Evolutionary conservation across 2,113 vertebrate species (phyloP).

Genomic region (Scytalopus superciliaris): DNA sequence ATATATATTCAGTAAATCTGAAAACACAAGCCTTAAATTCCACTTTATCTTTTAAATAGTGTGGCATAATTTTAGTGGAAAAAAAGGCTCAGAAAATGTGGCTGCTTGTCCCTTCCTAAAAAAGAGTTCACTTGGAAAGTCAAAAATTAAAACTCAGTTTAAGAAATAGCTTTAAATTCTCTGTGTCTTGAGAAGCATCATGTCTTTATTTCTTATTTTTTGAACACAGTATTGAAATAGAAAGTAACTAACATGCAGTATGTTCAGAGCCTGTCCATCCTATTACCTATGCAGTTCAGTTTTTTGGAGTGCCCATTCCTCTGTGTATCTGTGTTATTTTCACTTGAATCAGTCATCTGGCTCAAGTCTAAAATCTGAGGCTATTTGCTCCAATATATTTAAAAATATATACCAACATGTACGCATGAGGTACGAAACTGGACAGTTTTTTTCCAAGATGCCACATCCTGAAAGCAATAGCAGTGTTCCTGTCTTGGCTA

Average conservation of each 20-base stretch:
- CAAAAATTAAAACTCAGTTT: neutral
- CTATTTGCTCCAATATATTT: neutral
- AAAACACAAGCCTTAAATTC: neutral
- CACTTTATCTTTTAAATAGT: neutral
- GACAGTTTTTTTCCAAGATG: neutral
- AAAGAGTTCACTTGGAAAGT: neutral
- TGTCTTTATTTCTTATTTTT: neutral
- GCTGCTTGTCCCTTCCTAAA: constrained; percentile 6
- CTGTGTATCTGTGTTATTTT: neutral
- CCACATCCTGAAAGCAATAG: neutral
- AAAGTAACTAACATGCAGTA: neutral
- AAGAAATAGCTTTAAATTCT: constrained; percentile 20
- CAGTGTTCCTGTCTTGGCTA: neutral
- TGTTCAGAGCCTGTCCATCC: neutral
- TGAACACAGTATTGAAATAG: neutral
- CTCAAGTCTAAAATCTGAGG: neutral
- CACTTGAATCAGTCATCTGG: neutral
- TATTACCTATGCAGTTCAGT: neutral
- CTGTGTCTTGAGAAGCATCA: neutral
- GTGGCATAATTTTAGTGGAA: neutral
- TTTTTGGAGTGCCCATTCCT: neutral
- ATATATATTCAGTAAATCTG: neutral
- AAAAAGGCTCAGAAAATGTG: neutral
- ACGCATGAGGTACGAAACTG: neutral
- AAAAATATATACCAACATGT: neutral